Conservation (phyloP, 2,113 vertebrate genomes). For the Australoheros scitulus region DNA sequence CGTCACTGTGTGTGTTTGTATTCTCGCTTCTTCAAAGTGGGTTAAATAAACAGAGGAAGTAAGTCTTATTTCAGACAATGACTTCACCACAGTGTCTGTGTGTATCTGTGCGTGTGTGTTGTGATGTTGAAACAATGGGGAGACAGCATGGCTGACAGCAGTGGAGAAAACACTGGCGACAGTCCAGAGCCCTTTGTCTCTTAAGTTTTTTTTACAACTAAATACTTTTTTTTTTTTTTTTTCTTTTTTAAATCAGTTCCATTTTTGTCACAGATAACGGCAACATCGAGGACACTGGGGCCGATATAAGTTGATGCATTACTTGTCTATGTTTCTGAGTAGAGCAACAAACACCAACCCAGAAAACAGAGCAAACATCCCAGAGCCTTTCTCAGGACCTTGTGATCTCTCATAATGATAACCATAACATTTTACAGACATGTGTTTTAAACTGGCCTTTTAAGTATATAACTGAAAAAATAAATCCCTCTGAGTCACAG, state of each 20-base stretch:
- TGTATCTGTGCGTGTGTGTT: slow-evolving; percentile 14
- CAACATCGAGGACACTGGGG: neutral
- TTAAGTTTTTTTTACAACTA: neutral
- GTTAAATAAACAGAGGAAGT: slow-evolving; percentile 75
- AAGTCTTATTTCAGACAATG: slow-evolving; percentile 68
- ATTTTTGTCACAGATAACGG: neutral
- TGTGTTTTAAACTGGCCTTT: slow-evolving; percentile 24
- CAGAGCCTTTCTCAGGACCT: slow-evolving; percentile 60
- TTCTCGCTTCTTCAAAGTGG: slow-evolving; percentile 69
- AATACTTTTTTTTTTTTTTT: no score
- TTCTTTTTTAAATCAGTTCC: neutral
- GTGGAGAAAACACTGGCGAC: slow-evolving; percentile 37
- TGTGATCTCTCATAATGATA: slow-evolving; percentile 53
- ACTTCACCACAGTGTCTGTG: slow-evolving; percentile 53
- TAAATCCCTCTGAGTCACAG: neutral
- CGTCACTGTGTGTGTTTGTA: slow-evolving; percentile 3
- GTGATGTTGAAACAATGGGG: slow-evolving; percentile 57
- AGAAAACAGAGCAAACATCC: slow-evolving; percentile 25
- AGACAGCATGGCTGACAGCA: slow-evolving; percentile 58
- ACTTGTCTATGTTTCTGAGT: neutral
- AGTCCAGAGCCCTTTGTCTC: slow-evolving; percentile 30
- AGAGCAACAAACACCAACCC: slow-evolving; percentile 1
- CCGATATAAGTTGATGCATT: neutral
- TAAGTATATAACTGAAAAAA: slow-evolving; percentile 40
- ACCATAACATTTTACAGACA: slow-evolving; percentile 56